Base-by-base conservation (phyloP, 2,888 invertebrate genomes). In the Seladonia tumulorum region DNA sequence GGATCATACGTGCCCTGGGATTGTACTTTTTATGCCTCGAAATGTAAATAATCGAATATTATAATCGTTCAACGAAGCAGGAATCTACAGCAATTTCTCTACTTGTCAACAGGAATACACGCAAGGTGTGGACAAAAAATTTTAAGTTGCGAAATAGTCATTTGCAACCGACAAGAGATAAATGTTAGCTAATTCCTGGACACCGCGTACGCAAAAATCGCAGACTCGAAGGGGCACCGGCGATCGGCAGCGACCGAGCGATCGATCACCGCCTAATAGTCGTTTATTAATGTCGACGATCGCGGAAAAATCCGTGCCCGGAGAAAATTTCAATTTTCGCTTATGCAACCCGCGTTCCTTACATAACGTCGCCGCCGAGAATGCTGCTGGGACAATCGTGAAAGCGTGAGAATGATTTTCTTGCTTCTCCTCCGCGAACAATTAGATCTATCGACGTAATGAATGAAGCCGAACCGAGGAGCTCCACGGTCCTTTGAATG, bases 331-430 rank as follows among this genome's bases (percentile, higher is more conserved):
- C 81, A 72, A 68, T 83, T 83, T 79, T 85, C 63, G 8, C 47
- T 85, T 79, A 66, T 75, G 66, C 18, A 85, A 85, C 47, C 5
- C 47, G 18, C 25, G 29, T 22, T 22, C 18, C 57, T 85, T 83
- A 22, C 29, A 12, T 76, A 85, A 85, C 53, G 45, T 74, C 42
- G 2, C n/a, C 49, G 73, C 18, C 18, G 80, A 57, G 45, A 66
- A 47, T 35, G 29, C 66, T 18, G 78, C 35, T 74, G 76, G 76
- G 74, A 85, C 83, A 85, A 85, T 85, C 79, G 85, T 72, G 85
- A 85, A 85, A 85, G 83, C 79, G 85, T 85, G 85, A 76, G 85
- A 85, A 76, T 79, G 47, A 79, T 85, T 60, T 72, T 29, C 75
- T 47, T 49, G 4, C 25, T 18, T 68, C 74, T 78, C 63, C 25